These are phyloP conservation scores for Pyrocephalus nanus DNA, from an alignment of 2,797 vertebrate species.

Conservation along the genomic window DNA sequence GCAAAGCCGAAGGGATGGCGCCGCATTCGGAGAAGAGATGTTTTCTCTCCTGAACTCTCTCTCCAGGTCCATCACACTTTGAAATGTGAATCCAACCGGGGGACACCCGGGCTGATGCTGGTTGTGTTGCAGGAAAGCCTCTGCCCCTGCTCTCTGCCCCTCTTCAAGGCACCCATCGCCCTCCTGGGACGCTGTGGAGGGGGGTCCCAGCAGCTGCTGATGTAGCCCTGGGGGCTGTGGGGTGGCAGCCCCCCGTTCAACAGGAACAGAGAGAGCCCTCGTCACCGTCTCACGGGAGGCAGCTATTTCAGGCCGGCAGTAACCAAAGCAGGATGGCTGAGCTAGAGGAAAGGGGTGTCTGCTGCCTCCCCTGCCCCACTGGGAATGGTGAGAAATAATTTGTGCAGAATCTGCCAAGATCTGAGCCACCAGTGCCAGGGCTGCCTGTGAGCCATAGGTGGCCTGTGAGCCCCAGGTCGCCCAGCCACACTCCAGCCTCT, in stretches of 20 bases:
- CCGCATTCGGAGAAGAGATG: fast-evolving
- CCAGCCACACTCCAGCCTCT: neutral
- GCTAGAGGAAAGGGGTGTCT: neutral
- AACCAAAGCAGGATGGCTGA: neutral
- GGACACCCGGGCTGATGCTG: neutral
- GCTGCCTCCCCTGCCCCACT: neutral
- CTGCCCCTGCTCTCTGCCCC: neutral
- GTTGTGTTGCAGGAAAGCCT: neutral
- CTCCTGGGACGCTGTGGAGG: neutral
- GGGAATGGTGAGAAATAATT: neutral
- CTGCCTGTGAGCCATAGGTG: neutral
- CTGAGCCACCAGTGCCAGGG: fast-evolving
- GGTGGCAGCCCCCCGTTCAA: fast-evolving
- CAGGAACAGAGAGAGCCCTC: neutral
- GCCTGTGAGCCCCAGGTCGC: neutral
- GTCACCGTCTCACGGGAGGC: neutral
- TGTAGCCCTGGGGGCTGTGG: neutral
- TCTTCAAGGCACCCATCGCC: fast-evolving
- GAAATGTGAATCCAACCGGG: neutral
- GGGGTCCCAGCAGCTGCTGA: neutral
- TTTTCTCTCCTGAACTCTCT: fast-evolving
- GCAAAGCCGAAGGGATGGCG: neutral
- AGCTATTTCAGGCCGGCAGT: neutral
- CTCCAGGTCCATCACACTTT: neutral
- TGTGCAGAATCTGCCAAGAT: neutral